These are phyloP conservation scores for Eupsilia transversa DNA, from an alignment of 2,888 invertebrate species.

Conservation along the genomic window DNA sequence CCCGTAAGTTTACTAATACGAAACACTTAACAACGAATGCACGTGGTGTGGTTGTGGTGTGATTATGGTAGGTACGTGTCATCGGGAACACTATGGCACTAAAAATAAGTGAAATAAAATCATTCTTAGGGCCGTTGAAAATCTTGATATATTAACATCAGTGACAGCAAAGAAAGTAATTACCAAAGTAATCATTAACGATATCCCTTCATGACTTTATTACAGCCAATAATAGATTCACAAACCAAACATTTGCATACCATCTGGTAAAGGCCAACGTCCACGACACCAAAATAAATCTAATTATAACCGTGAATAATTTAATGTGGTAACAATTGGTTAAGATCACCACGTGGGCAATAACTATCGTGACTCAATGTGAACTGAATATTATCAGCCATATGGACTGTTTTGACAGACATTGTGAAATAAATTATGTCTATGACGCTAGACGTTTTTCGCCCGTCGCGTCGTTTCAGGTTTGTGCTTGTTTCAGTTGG, in stretches of 20 bases:
- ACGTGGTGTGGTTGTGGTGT: too few species aligned
- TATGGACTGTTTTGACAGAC: constrained; percentile 56
- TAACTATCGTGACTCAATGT: constrained; percentile 60
- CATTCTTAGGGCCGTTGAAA: background rate
- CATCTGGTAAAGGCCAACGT: constrained; percentile 55
- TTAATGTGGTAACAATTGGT: constrained; percentile 56
- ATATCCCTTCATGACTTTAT: constrained; percentile 2
- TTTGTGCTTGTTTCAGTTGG: constrained; percentile 43
- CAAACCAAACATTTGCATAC: constrained; percentile 39
- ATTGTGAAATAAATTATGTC: constrained; percentile 57
- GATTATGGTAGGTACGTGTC: too few species aligned
- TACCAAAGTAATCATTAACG: background rate
- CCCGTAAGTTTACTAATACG: too few species aligned
- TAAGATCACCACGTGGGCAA: constrained; percentile 50
- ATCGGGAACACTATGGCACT: background rate
- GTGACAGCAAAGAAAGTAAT: background rate
- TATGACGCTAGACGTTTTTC: constrained; percentile 34
- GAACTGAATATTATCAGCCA: constrained; percentile 62
- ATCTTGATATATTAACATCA: background rate
- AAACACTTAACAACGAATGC: too few species aligned
- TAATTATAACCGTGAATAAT: constrained; percentile 63
- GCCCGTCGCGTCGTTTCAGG: constrained; percentile 28
- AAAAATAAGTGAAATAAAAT: background rate
- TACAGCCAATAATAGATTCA: constrained; percentile 27
- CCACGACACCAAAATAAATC: constrained; percentile 49